These are phyloP conservation scores for Anodontia alba DNA, from an alignment of 2,888 invertebrate genomes.

Conservation along the genomic window DNA sequence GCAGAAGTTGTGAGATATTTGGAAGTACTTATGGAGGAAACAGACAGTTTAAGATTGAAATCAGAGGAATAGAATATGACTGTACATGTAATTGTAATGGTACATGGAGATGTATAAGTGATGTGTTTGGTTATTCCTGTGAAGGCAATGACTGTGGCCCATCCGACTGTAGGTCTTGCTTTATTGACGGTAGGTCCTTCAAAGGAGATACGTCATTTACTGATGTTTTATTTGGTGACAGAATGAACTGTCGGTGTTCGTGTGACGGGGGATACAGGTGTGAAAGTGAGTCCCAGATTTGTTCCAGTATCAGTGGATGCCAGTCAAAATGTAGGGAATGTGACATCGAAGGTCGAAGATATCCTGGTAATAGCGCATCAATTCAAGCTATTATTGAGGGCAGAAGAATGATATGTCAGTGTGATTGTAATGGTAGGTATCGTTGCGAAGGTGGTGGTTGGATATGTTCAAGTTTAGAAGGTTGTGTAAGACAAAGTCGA, in stretches of 20 bases:
- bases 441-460: conserved; percentile 21
- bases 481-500: conserved; percentile 23
- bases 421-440: conserved; percentile 40
- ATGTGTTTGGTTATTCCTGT: background rate
- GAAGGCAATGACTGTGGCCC: conserved; percentile 12
- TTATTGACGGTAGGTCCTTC: conserved; percentile 59
- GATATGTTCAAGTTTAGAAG: conserved; percentile 20
- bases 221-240: conserved; percentile 23
- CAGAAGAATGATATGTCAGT: conserved; percentile 49
- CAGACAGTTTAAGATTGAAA: conserved; percentile 26
- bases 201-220: conserved; percentile 62
- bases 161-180: conserved; percentile 50
- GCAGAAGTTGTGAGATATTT: conserved; percentile 40
- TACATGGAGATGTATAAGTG: conserved; percentile 11
- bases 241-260: conserved; percentile 54
- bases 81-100: conserved; percentile 22
- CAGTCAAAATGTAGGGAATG: conserved; percentile 60
- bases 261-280: conserved; percentile 59
- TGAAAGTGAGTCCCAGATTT: conserved; percentile 23
- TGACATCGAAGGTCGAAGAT: conserved; percentile 55
- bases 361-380: conserved; percentile 35
- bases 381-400: conserved; percentile 41
- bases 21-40: conserved; percentile 47
- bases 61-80: background rate
- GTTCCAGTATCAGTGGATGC: conserved; percentile 28